Percentiles rank a stretch among this genome's conserved stretches.
Conservation (phyloP, 2,797 vertebrate genomes). For the Manis javanica region DNA sequence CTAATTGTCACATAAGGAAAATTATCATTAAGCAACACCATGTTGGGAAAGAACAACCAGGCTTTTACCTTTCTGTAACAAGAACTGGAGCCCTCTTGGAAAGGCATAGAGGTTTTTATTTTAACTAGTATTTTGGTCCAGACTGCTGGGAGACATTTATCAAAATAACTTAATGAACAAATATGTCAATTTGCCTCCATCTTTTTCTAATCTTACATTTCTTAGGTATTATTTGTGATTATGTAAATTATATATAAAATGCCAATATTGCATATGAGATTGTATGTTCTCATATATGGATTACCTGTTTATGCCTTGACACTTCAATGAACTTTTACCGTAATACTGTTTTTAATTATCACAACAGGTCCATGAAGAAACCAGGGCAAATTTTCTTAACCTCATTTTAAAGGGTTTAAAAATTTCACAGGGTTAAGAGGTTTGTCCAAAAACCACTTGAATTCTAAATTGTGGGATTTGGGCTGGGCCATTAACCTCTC, state of each 20-base stretch:
- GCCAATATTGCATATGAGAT: not conserved
- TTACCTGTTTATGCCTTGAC: not conserved
- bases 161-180: constrained; percentile 2
- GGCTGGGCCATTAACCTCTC: not conserved
- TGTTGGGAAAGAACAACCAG: not conserved
- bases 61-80: not conserved
- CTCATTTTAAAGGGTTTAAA: constrained; percentile 32
- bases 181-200: not conserved
- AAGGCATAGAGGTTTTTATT: not conserved
- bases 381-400: not conserved
- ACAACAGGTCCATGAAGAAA: not conserved
- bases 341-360: not conserved
- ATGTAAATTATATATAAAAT: not conserved
- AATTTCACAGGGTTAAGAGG: not conserved
- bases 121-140: not conserved
- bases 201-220: not conserved
- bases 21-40: not conserved
- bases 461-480: not conserved
- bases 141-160: not conserved
- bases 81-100: not conserved
- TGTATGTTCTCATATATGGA: not conserved
- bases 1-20: not conserved
- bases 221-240: not conserved
- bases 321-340: not conserved
- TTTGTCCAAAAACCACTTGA: not conserved